Percentiles rank a stretch among this genome's conserved stretches.
phyloP scores from a whole-genome alignment of 2,888 invertebrate genomes.

The Limnephilus rhombicus region DNA sequence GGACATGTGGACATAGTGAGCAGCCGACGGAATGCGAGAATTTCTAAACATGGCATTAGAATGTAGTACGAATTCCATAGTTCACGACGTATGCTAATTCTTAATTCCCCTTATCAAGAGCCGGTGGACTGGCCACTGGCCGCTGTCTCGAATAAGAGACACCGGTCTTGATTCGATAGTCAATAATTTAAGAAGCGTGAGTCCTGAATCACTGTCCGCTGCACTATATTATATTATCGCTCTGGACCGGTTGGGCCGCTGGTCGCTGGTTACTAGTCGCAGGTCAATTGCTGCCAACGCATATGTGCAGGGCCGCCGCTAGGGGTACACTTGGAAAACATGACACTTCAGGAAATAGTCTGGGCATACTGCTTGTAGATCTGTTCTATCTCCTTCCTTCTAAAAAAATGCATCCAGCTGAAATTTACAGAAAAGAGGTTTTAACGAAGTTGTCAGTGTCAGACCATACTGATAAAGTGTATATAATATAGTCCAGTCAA shows the following conservation, averaged over 20 bases:
- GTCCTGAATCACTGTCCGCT: slow-evolving; percentile 50
- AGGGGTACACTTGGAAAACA: neutral
- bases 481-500: too few relatives aligned
- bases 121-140: neutral
- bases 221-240: slow-evolving; percentile 11
- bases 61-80: slow-evolving; percentile 49
- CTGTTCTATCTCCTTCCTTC: too few relatives aligned
- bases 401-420: too few relatives aligned
- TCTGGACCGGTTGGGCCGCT: slow-evolving; percentile 47
- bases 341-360: neutral
- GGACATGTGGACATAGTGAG: slow-evolving; percentile 36
- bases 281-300: slow-evolving; percentile 43
- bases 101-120: slow-evolving; percentile 45
- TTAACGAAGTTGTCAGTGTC: too few relatives aligned
- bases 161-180: slow-evolving; percentile 53
- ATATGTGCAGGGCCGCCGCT: slow-evolving; percentile 23
- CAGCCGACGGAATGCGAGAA: slow-evolving; percentile 18
- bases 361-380: neutral
- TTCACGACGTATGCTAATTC: slow-evolving; percentile 53
- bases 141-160: slow-evolving; percentile 43
- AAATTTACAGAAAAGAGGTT: too few relatives aligned
- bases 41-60: slow-evolving; percentile 33
- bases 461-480: too few relatives aligned
- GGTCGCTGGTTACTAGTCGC: too few relatives aligned
- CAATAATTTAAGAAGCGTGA: slow-evolving; percentile 57